Conservation (phyloP, 2,888 invertebrate species). For the Acleris laterana region DNA sequence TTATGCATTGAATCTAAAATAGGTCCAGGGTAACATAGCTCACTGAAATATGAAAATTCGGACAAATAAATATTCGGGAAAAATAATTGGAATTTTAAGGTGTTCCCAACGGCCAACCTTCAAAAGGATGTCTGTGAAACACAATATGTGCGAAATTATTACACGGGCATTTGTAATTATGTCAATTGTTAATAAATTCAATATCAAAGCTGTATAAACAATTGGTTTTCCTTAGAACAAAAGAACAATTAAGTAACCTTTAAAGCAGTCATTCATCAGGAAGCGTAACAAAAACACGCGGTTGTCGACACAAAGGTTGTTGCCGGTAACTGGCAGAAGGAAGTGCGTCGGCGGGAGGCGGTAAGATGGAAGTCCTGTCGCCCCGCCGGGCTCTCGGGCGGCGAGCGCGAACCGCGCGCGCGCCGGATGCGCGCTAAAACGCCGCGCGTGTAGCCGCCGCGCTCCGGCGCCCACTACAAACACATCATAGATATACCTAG, state of each 20-base stretch:
- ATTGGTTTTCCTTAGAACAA: conserved; percentile 12
- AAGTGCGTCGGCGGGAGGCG: conserved; percentile 54
- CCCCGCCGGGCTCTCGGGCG: conserved; percentile 45
- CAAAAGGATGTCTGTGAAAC: too few species aligned
- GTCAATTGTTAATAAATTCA: too few species aligned
- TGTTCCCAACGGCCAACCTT: too few species aligned
- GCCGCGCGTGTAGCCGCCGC: conserved; percentile 51
- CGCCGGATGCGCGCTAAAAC: conserved; percentile 54
- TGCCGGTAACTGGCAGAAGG: conserved; percentile 44
- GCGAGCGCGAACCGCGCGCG: conserved; percentile 57
- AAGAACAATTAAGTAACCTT: conserved; percentile 25
- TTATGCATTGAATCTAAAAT: too few species aligned
- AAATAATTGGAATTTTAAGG: too few species aligned
- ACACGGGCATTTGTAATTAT: too few species aligned
- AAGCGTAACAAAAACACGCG: conserved; percentile 32
- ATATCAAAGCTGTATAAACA: conserved; percentile 8
- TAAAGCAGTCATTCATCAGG: conserved; percentile 7
- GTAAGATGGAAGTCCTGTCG: conserved; percentile 74
- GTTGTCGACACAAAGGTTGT: conserved; percentile 36
- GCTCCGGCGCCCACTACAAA: conserved; percentile 33
- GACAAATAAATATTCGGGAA: too few species aligned
- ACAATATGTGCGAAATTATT: too few species aligned
- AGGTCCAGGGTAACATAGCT: too few species aligned
- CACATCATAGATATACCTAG: not conserved
- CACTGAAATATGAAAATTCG: too few species aligned